These are phyloP conservation scores for Galeopsomyia nigrocyanea DNA, from an alignment of 2,888 invertebrate species.

Conservation along the genomic window DNA sequence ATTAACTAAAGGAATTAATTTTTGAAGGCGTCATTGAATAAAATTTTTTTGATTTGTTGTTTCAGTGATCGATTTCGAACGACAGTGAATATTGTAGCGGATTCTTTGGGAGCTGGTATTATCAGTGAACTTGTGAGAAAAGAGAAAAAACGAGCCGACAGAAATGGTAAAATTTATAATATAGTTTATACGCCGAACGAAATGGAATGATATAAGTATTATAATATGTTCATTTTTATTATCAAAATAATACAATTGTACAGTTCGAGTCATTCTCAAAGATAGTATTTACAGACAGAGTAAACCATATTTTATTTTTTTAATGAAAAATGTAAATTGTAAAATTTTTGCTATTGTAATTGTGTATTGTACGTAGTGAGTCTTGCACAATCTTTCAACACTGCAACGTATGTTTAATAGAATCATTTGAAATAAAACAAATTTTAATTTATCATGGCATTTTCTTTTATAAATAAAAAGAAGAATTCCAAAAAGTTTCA, in stretches of 20 bases:
- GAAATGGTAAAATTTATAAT: constrained; percentile 14
- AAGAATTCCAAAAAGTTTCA: too few relatives aligned
- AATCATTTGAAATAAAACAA: too few relatives aligned
- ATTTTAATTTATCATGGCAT: too few relatives aligned
- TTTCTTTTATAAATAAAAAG: too few relatives aligned
- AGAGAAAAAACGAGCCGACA: not conserved
- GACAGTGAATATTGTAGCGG: constrained; percentile 62
- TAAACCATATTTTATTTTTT: constrained; percentile 13
- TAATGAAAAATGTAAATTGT: too few relatives aligned
- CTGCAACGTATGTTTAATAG: too few relatives aligned
- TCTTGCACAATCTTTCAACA: too few relatives aligned
- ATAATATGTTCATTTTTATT: constrained; percentile 5
- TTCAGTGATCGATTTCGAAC: constrained; percentile 66
- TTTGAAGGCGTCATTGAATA: not conserved
- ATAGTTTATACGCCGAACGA: not conserved
- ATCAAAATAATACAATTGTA: constrained; percentile 3
- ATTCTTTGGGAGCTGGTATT: constrained; percentile 62
- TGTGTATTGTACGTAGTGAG: too few relatives aligned
- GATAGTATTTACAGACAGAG: constrained; percentile 3
- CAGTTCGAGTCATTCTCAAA: constrained; percentile 3
- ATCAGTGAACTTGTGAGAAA: constrained; percentile 49
- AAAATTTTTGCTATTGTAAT: too few relatives aligned
- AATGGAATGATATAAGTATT: too few relatives aligned
- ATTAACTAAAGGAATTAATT: not conserved
- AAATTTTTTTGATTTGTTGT: constrained; percentile 33